Evolutionary conservation across 1,140 invertebrate species (phyloP).

Genomic region (Neotoxoptera formosana): DNA sequence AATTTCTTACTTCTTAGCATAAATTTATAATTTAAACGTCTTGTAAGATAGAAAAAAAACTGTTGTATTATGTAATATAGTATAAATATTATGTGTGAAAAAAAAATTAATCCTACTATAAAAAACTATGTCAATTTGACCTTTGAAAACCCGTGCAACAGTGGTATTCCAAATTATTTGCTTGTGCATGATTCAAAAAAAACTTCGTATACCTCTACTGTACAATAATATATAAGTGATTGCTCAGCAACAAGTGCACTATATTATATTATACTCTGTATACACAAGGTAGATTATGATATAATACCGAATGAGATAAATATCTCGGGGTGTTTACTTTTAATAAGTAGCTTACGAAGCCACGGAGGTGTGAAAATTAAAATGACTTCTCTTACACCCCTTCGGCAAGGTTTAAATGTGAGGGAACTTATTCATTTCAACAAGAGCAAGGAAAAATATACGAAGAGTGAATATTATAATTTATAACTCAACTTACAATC

Average conservation of each 20-base stretch:
- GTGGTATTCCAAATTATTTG: background rate
- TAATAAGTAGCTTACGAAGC: slow-evolving; percentile 37
- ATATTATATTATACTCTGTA: background rate
- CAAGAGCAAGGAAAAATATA: background rate
- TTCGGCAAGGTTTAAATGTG: slow-evolving; percentile 25
- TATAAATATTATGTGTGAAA: too few relatives aligned
- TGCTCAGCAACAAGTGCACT: slow-evolving; percentile 28
- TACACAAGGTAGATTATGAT: slow-evolving; percentile 38
- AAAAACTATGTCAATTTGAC: background rate
- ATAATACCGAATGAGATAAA: background rate
- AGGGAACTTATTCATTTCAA: slow-evolving; percentile 17
- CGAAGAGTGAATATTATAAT: background rate
- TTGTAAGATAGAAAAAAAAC: background rate
- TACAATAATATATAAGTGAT: slow-evolving; percentile 20
- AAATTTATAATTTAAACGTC: background rate
- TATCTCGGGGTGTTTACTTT: slow-evolving; percentile 49
- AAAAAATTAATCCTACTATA: background rate
- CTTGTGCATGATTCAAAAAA: background rate
- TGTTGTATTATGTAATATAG: too few relatives aligned
- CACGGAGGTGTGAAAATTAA: background rate
- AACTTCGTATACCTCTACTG: background rate
- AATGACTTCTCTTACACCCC: slow-evolving; percentile 8
- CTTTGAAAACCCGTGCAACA: background rate
- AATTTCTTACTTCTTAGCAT: background rate
- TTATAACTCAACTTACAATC: background rate